Percentiles rank a stretch among this genome's conserved stretches.
Conservation (phyloP, 1,140 invertebrate species). For the Thaumatotibia leucotreta region DNA sequence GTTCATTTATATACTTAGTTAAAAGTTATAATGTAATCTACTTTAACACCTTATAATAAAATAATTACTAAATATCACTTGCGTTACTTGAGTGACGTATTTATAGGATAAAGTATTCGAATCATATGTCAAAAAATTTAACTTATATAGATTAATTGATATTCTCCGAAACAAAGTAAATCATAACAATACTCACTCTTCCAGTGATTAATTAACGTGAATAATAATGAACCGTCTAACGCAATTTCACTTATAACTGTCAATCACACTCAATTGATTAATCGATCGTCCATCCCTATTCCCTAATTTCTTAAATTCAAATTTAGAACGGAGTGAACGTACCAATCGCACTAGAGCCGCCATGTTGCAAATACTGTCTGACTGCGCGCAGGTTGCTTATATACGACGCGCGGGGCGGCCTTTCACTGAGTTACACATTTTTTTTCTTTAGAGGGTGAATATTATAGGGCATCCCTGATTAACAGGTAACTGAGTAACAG, state of each 20-base stretch:
- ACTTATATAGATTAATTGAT: no score
- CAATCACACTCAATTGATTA: neutral
- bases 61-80: no score
- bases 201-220: neutral
- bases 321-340: slow-evolving; percentile 45
- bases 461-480: neutral
- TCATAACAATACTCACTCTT: neutral
- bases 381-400: slow-evolving; percentile 50
- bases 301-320: slow-evolving; percentile 18
- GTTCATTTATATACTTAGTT: neutral
- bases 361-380: slow-evolving; percentile 63
- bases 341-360: slow-evolving; percentile 63
- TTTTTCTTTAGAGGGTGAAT: slow-evolving; percentile 12
- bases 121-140: no score
- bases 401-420: slow-evolving; percentile 49
- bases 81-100: no score
- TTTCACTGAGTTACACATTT: slow-evolving; percentile 53
- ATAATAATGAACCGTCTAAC: neutral
- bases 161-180: neutral
- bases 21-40: no score
- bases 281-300: neutral
- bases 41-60: no score
- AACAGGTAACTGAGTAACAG: no score
- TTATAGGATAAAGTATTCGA: no score
- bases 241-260: neutral